Evolutionary conservation across 2,113 vertebrate species (phyloP).

Genomic region (Pollimyrus isidori): DNA sequence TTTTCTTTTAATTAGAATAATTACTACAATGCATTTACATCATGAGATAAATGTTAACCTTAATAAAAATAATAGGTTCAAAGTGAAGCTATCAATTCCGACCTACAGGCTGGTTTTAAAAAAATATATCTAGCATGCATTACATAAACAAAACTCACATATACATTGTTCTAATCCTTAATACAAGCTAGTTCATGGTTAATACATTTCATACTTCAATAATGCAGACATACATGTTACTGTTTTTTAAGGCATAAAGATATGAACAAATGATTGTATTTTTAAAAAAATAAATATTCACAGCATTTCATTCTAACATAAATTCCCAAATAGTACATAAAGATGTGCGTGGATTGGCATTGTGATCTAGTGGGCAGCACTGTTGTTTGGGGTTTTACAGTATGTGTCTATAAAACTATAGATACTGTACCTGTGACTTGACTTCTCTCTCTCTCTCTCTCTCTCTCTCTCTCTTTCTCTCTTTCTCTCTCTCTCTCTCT

Average conservation of each 20-base stretch:
- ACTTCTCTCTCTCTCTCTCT: background rate
- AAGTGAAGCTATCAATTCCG: background rate
- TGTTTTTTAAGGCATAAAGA: background rate
- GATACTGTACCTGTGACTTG: background rate
- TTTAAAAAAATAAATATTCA: conserved; percentile 38
- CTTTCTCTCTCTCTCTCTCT: background rate
- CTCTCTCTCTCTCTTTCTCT: background rate
- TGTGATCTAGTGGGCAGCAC: background rate
- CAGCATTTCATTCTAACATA: conserved; percentile 18
- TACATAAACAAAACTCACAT: background rate
- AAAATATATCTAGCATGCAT: background rate
- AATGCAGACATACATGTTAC: background rate
- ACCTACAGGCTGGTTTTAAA: background rate
- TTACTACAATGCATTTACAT: background rate
- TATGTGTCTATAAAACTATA: background rate
- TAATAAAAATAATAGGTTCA: background rate
- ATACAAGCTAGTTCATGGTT: background rate
- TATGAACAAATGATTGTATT: background rate
- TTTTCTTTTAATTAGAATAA: conserved; percentile 8
- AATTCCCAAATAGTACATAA: background rate
- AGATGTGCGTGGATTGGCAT: background rate
- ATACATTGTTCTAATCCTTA: background rate
- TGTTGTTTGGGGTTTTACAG: background rate
- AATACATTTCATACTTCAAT: background rate
- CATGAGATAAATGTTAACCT: background rate